Evolutionary conservation across 2,113 vertebrate genomes (phyloP), one percentile per base, ranked within the genome.

Genomic region (Craseonycteris thonglongyai): DNA sequence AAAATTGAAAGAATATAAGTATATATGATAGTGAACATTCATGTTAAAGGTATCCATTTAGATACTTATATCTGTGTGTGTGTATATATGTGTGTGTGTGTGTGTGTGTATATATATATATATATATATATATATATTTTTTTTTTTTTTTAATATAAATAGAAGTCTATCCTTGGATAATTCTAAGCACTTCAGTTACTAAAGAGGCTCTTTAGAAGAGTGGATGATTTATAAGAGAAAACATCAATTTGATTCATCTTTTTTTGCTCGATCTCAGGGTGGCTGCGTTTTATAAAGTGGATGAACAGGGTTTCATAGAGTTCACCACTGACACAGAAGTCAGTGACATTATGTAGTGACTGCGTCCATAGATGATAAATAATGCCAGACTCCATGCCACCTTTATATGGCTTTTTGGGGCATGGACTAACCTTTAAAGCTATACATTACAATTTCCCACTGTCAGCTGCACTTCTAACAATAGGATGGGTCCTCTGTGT

Each of bases 381-480:
- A 81, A 94, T 81, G 42, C 59, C 80, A 68, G 90, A 38, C 58
- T 82, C 58, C 47, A 24, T 40, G 61, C 47, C 91, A 45, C 54
- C 65, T 96, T 87, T 95, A 4, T 90, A 51, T 58, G 88, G 76
- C 84, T 88, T 71, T 89, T 71, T 79, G 83, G 75, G 95, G 66
- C 40, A 38, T 6, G 24, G 61, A 61, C 88, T 90, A 93, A 95
- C 65, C 69, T 96, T 93, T 94, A 83, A 51, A 66, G 47, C 63
- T 45, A 1, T 89, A 58, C 90, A 74, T 82, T 89, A 69, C 40
- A 90, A n/a, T 95, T 59, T 90, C 49, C 84, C 30, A 69, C 71
- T 30, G 10, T 90, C 85, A 82, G 6, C 56, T 56, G 54, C 33
- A 13, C 90, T 66, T 66, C 85, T 68, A 75, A 92, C 93, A 93